Conservation (phyloP, 2,113 vertebrate genomes). For the Neogale vison region DNA sequence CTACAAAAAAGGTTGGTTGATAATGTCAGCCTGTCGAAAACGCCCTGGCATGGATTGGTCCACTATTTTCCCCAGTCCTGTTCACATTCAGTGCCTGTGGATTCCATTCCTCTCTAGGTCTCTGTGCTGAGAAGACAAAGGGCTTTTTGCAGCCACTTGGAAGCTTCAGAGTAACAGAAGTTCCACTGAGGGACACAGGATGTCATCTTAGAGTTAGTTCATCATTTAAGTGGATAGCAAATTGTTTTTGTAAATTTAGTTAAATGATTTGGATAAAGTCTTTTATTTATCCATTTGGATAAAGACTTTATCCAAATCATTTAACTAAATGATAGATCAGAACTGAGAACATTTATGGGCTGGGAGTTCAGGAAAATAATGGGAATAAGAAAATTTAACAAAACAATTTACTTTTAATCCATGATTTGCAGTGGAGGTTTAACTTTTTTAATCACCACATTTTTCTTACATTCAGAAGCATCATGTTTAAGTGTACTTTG, state of each 20-base stretch:
- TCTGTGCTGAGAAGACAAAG: not conserved
- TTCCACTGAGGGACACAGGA: not conserved
- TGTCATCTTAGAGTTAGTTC: not conserved
- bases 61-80: not conserved
- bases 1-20: not conserved
- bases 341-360: not conserved
- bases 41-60: not conserved
- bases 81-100: not conserved
- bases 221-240: not conserved
- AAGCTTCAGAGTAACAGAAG: not conserved
- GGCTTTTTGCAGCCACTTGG: not conserved
- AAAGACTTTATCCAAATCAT: not conserved
- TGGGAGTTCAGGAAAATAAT: not conserved
- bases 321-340: not conserved
- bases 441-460: not conserved
- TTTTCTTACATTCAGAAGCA: conserved; percentile 10
- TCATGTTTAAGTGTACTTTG: not conserved
- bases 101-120: not conserved
- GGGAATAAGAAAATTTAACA: not conserved
- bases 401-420: not conserved
- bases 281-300: not conserved
- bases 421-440: not conserved
- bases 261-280: not conserved
- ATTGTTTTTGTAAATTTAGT: not conserved
- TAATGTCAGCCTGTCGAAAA: conserved; percentile 26